Percentiles rank a stretch among this genome's conserved stretches.
Conservation (phyloP, 1,140 invertebrate species). For the Maconellicoccus hirsutus region DNA sequence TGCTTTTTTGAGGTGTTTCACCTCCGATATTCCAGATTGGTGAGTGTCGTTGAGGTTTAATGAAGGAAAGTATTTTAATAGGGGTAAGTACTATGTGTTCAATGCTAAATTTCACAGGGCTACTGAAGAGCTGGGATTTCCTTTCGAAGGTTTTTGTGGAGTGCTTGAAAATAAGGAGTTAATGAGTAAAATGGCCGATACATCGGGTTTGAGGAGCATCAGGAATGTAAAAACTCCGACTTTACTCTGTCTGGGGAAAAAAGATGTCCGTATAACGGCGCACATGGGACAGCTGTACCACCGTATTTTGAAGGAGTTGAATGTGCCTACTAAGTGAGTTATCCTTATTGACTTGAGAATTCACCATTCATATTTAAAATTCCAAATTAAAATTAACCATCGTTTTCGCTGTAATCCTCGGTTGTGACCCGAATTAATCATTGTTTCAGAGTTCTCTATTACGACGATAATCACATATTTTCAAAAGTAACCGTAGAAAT, state of each 20-base stretch:
- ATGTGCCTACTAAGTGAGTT: slow-evolving; percentile 44
- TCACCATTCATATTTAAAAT: no score
- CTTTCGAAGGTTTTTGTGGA: slow-evolving; percentile 34
- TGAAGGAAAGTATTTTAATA: no score
- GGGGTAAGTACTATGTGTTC: no score
- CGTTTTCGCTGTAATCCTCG: no score
- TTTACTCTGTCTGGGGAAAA: slow-evolving; percentile 64
- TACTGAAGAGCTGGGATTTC: slow-evolving; percentile 41
- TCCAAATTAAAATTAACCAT: no score
- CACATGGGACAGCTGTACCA: slow-evolving; percentile 60
- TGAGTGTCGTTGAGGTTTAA: slow-evolving; percentile 38
- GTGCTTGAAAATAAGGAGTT: slow-evolving; percentile 12
- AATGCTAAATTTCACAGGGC: slow-evolving; percentile 28
- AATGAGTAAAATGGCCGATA: slow-evolving; percentile 46
- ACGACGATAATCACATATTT: slow-evolving; percentile 61
- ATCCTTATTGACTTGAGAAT: no score
- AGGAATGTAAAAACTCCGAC: slow-evolving; percentile 67
- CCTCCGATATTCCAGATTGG: slow-evolving; percentile 81
- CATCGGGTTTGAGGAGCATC: slow-evolving; percentile 49
- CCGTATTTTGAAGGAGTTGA: slow-evolving; percentile 48
- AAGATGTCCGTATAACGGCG: slow-evolving; percentile 67
- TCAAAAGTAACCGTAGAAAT: slow-evolving; percentile 45
- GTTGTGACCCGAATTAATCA: not conserved
- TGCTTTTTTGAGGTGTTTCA: slow-evolving; percentile 50
- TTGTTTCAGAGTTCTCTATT: slow-evolving; percentile 48